A percentile compares a stretch with the other conserved stretches of the same genome.
phyloP scores from a whole-genome alignment of 2,113 vertebrate species.

The Calonectris borealis region DNA sequence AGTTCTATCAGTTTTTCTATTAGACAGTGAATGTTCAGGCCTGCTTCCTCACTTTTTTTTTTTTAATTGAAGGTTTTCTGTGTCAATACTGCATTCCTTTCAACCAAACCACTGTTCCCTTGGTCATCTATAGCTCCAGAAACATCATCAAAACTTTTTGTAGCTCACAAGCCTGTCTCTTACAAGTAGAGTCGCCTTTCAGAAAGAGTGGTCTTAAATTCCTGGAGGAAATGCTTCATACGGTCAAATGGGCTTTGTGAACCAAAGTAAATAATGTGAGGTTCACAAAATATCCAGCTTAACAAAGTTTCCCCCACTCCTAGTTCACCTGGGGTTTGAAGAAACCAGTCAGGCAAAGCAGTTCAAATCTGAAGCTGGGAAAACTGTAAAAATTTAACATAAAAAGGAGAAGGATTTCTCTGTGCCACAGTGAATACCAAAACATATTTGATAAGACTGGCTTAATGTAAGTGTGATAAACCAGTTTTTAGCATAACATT shows the following conservation, averaged over 20 bases:
- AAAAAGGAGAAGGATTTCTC: background rate
- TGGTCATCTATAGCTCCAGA: background rate
- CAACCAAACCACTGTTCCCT: background rate
- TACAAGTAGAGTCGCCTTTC: background rate
- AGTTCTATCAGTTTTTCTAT: background rate
- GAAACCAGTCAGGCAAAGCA: conserved; percentile 14
- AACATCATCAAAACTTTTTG: background rate
- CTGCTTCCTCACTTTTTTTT: background rate
- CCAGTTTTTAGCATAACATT: background rate
- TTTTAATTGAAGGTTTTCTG: background rate
- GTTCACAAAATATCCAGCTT: background rate
- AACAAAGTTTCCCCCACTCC: background rate
- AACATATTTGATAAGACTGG: background rate
- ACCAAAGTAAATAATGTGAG: background rate
- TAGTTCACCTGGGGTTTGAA: background rate
- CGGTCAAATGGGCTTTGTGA: background rate
- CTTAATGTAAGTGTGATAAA: background rate
- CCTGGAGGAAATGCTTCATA: background rate
- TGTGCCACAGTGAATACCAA: background rate
- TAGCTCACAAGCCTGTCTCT: background rate
- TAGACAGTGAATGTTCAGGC: background rate
- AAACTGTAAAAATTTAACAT: background rate
- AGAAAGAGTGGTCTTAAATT: background rate
- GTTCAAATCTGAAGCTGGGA: conserved; percentile 1
- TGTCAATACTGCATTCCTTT: background rate